These are phyloP conservation scores for Tipula helvola DNA, from an alignment of 2,888 invertebrate genomes.

Conservation along the genomic window DNA sequence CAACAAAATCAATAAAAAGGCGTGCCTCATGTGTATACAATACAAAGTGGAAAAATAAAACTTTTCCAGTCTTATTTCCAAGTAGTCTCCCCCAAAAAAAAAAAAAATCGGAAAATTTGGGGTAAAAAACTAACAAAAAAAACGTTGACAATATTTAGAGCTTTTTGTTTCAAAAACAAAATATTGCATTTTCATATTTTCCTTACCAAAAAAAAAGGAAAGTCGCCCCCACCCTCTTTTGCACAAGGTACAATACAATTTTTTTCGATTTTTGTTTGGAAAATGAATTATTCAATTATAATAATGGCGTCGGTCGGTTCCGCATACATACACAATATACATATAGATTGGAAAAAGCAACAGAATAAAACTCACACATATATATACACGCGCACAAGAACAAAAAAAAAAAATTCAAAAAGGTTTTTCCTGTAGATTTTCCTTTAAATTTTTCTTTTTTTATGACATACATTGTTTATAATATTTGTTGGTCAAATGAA, in stretches of 20 bases:
- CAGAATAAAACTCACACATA: not conserved
- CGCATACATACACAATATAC: not conserved
- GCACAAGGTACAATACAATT: not conserved
- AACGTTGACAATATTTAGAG: not conserved
- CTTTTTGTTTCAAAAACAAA: not conserved
- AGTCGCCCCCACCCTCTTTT: not conserved
- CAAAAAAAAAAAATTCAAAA: not conserved
- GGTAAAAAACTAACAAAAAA: not conserved
- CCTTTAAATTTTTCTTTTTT: not conserved
- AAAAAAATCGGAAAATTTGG: not conserved
- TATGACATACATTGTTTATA: not conserved
- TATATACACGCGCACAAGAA: not conserved
- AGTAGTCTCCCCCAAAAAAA: not conserved
- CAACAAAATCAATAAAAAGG: not conserved
- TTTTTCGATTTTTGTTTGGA: not conserved
- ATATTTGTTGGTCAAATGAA: not conserved
- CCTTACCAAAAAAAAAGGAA: not conserved
- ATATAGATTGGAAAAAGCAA: not conserved
- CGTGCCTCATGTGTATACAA: not conserved
- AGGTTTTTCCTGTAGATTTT: not conserved
- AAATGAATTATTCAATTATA: not conserved
- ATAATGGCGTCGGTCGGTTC: not conserved
- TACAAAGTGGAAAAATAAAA: not conserved
- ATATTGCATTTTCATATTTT: not conserved
- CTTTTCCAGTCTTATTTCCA: not conserved